A percentile compares a stretch with the other conserved stretches of the same genome.
phyloP scores from a whole-genome alignment of 2,888 invertebrate species.

The Plusia festucae region DNA sequence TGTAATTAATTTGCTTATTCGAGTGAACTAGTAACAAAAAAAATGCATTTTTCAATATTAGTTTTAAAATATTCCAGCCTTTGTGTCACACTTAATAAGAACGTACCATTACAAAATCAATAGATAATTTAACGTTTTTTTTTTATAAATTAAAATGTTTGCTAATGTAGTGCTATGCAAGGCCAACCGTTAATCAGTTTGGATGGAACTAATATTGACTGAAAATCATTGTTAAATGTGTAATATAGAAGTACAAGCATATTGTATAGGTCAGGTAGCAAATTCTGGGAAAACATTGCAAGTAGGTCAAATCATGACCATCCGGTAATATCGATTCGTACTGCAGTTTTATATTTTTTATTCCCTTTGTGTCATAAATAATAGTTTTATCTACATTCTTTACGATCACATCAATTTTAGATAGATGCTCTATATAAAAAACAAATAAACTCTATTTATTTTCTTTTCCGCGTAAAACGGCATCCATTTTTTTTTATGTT shows the following conservation, averaged over 20 bases:
- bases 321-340: slow-evolving; percentile 9
- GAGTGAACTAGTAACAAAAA: neutral
- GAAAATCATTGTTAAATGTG: neutral
- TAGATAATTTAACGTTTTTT: neutral
- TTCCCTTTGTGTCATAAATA: neutral
- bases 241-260: neutral
- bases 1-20: neutral
- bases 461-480: neutral
- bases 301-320: slow-evolving; percentile 9
- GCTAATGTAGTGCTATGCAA: neutral
- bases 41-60: neutral
- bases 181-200: neutral
- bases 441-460: neutral
- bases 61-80: neutral
- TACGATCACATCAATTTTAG: neutral
- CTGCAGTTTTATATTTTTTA: neutral
- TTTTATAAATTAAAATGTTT: neutral
- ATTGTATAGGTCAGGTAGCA: neutral
- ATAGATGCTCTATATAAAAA: neutral
- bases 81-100: neutral
- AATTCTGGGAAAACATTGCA: neutral
- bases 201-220: neutral
- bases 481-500: neutral
- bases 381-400: neutral
- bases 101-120: neutral